Evolutionary conservation across 2,113 vertebrate genomes (phyloP), one percentile per base, ranked within the genome.

Genomic region (Actenoides hombroni): DNA sequence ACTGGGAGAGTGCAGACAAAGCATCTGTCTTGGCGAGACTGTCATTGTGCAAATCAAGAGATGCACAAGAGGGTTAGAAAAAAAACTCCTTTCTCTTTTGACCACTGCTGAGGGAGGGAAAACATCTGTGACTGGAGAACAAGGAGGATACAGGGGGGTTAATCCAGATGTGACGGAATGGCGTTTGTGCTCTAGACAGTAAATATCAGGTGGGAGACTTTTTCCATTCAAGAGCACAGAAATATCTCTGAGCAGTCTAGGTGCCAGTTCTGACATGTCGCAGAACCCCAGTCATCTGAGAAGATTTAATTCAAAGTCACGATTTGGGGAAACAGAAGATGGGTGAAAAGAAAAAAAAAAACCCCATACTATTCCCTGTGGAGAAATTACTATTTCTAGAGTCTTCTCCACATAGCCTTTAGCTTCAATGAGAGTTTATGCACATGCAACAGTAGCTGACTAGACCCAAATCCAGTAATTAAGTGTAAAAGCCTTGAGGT

Each of bases 401-500:
- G 19, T 44, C 29, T 86, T 91, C 21, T 92, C 57, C 56, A 76
- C 3, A 0, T 33, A 68, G 65, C 65, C 56, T 92, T 95, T 68
- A 73, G 40, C 33, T 61, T 90, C 88, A 82, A 5, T 84, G 65
- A 75, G 83, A 64, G 33, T 71, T 92, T 86, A 56, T 64, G 51
- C 18, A 44, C 29, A 24, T 42, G 42, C 4, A 6, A 44, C 42
- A 29, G 53, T 53, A 48, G 31, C 60, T 88, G 86, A 75, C 67
- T 79, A 71, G 48, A 84, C 67, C 57, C 25, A 63, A 81, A 91
- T 65, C 48, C 53, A 69, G 42, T 88, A 61, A 86, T 84, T 84
- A 75, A 86, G 70, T 74, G n/a, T 80, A 59, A 96, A 94, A 93
- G 65, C 56, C 80, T 92, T 31, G n/a, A 71, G 61, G 48, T 96